These are phyloP conservation scores for Gallinago media DNA, from an alignment of 2,113 vertebrate genomes.

Conservation along the genomic window DNA sequence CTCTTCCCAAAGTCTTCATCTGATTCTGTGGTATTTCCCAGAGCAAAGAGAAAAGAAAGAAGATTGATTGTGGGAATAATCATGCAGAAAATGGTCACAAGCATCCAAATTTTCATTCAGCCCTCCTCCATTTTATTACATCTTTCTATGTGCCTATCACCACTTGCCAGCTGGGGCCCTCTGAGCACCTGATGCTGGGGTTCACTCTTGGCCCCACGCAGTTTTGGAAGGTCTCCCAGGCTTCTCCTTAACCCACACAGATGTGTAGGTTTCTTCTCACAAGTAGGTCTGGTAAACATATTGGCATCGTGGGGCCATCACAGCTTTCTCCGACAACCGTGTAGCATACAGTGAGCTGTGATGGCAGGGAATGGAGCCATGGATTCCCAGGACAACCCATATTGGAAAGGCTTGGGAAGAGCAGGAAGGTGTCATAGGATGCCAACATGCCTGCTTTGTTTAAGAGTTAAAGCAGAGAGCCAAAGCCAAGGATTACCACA, in stretches of 20 bases:
- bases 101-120: not conserved
- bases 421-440: not conserved
- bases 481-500: not conserved
- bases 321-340: accelerated
- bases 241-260: not conserved
- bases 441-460: accelerated
- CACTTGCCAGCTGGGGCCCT: not conserved
- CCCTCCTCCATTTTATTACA: not conserved
- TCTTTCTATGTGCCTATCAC: accelerated
- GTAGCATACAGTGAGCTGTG: accelerated
- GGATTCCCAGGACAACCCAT: not conserved
- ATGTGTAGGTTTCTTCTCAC: not conserved
- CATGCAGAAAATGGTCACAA: not conserved
- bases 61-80: not conserved
- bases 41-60: conserved; percentile 53
- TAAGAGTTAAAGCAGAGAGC: not conserved
- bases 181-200: accelerated
- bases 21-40: conserved; percentile 22
- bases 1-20: conserved; percentile 65
- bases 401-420: not conserved
- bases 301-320: not conserved
- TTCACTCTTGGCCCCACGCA: accelerated
- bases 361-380: not conserved
- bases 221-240: not conserved
- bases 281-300: not conserved